Evolutionary conservation across 2,888 invertebrate species (phyloP), one percentile per base, ranked within the genome.

Genomic region (Julus scanicus): DNA sequence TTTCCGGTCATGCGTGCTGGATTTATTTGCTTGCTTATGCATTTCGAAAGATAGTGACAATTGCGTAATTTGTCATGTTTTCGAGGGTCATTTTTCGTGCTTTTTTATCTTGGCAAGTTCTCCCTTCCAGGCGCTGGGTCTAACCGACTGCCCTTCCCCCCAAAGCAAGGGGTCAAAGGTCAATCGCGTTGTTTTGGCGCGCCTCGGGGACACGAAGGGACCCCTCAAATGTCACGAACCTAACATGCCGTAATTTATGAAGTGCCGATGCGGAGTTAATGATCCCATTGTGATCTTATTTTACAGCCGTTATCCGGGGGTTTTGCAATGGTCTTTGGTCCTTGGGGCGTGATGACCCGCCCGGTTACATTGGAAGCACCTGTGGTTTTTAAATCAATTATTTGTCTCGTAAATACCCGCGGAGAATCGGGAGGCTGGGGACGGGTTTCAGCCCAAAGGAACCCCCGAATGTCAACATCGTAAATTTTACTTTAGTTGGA

Each of bases 271-370:
- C 57, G 17, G 57, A 57, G 57, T 57, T 57, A 57, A 57, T 57
- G 57, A 57, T 57, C 57, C 57, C 57, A 57, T 57, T 57, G 57
- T 57, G 57, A 57, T 57, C 57, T 57, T 57, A 57, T 57, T 57
- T 57, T 57, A 57, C 57, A 57, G 57, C 57, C 57, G 57, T 57
- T 49, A 49, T 49, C 49, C 49, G 49, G 49, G 49, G 49, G 49
- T 49, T 13, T 6, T 17, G 17, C 57, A 9, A 57, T 57, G 57
- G 57, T 57, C 57, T 17, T 2, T 15, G 57, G 57, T 57, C 57
- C 17, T 13, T 17, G 57, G 57, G 57, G 57, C 57, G 57, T 13
- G 57, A 13, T 57, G 57, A 57, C 17, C 49, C 17, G 17, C 17
- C 57, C 17, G 17, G 5, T 57, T 57, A 17, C 57, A 57, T 57